Evolutionary conservation across 2,113 vertebrate genomes (phyloP), one percentile per base, ranked within the genome.

Genomic region (Apeltes quadracus): DNA sequence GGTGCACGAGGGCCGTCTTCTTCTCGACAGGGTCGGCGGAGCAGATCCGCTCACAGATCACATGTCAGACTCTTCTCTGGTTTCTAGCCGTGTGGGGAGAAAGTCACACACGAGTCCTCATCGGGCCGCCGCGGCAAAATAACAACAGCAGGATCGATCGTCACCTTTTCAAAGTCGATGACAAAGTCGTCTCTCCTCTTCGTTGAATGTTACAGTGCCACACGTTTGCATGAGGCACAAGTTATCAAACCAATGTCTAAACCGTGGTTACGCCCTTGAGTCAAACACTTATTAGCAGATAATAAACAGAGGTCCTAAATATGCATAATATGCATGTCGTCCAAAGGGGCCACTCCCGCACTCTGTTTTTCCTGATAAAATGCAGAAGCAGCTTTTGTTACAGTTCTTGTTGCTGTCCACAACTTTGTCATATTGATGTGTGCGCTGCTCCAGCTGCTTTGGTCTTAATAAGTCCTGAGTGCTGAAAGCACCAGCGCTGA

Each of bases 1-100:
- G 10, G 18, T 16, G 39, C 50, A 67, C 46, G 29, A 8, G 48
- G 68, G 38, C 65, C 64, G 38, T 61, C 64, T 18, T 29, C 63
- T 48, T 20, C 39, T 57, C 3, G 1, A 46, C 22, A 0, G 38
- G 23, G 63, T 54, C 53, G 29, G 69, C 23, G 65, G 69, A 63
- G 67, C 61, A 54, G 70, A 69, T 74, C 72, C 72, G 20, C 32
- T 81, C 69, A 62, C 71, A 69, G 70, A 70, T 83, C 66, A 62
- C 46, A 29, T 79, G 12, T 82, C 82, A 56, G 20, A 7, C 56
- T 16, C 32, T 0, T 69, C 64, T 76, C 68, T 61, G 57, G 81
- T 76, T 73, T 77, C 73, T 36, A 7, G 72, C 61, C 50, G 58
- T 25, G n/a, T n/a, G n/a, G 34, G 54, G 65, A 79, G 61, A 79